These are phyloP conservation scores for Tapirus terrestris DNA, from an alignment of 2,113 vertebrate species.

Conservation along the genomic window DNA sequence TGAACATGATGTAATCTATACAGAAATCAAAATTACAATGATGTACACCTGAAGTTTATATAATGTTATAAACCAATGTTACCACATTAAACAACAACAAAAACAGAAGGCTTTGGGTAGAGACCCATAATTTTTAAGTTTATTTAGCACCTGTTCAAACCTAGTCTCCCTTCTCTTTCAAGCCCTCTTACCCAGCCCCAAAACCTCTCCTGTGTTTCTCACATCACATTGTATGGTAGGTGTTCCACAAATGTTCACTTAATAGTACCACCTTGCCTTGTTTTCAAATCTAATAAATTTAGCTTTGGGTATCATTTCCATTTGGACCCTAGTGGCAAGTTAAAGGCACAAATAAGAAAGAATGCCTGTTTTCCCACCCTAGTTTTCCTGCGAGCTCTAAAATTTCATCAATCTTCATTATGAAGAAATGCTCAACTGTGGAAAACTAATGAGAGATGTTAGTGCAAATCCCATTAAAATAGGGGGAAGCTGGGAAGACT, in stretches of 20 bases:
- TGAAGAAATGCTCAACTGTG: slow-evolving; percentile 32
- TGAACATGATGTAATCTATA: no score
- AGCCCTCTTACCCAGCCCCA: background rate
- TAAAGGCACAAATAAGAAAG: slow-evolving; percentile 52
- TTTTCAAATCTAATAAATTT: slow-evolving; percentile 41
- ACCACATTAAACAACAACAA: no score
- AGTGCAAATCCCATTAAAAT: slow-evolving; percentile 4
- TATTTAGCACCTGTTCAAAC: background rate
- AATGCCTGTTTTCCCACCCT: background rate
- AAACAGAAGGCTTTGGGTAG: background rate
- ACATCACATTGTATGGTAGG: background rate
- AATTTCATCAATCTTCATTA: slow-evolving; percentile 62
- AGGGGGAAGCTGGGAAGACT: background rate
- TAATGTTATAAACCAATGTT: no score
- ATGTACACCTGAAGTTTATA: no score
- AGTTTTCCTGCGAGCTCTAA: slow-evolving; percentile 14
- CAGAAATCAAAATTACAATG: no score
- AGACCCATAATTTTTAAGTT: background rate
- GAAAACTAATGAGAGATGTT: slow-evolving; percentile 50
- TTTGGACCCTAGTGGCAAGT: background rate
- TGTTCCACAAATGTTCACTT: background rate
- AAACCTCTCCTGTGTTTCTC: background rate
- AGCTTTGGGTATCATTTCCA: slow-evolving; percentile 26
- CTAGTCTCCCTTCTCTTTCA: background rate
- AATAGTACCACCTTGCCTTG: background rate